Conservation (phyloP, 2,797 vertebrate species). For the Graptemys geographica region DNA sequence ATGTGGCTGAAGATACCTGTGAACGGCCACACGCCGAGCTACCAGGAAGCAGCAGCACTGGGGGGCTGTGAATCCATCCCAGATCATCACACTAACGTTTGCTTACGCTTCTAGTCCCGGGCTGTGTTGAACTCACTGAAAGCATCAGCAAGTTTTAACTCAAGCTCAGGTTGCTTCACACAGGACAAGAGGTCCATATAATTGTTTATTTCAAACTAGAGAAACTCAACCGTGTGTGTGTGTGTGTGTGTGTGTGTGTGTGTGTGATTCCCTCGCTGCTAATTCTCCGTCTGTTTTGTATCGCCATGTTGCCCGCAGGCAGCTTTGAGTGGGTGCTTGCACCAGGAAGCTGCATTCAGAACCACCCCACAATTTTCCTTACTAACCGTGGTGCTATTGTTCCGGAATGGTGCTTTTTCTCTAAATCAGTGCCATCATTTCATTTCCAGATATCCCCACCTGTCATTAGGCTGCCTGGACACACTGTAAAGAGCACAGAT, state of each 20-base stretch:
- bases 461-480: neutral
- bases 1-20: accelerated
- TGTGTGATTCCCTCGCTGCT: neutral
- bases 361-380: neutral
- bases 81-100: accelerated
- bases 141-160: neutral
- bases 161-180: neutral
- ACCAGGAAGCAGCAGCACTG: neutral
- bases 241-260: too few relatives aligned
- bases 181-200: neutral
- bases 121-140: neutral
- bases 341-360: constrained; percentile 24
- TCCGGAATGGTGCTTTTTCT: constrained; percentile 29
- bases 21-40: neutral
- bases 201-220: neutral
- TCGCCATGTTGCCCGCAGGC: constrained; percentile 35
- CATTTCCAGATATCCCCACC: neutral
- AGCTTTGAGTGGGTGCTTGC: constrained; percentile 50
- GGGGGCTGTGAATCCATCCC: neutral
- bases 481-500: neutral
- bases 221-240: neutral
- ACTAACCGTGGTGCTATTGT: constrained; percentile 20
- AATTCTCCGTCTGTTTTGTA: constrained; percentile 43
- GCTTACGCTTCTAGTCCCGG: neutral
- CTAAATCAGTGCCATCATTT: neutral